These are phyloP conservation scores for Himalopsyche kuldschensis DNA, from an alignment of 2,888 invertebrate genomes.

Conservation along the genomic window DNA sequence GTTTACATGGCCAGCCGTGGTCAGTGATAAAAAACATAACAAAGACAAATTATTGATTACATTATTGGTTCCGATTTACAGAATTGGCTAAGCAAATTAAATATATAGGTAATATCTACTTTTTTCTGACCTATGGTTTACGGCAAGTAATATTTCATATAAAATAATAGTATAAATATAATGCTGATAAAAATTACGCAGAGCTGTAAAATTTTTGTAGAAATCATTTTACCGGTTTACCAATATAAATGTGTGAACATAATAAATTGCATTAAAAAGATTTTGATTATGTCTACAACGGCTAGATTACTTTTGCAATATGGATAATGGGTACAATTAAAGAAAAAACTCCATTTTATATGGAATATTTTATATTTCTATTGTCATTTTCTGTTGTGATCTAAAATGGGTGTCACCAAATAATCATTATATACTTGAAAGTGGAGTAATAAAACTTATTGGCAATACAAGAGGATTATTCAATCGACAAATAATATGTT, in stretches of 20 bases:
- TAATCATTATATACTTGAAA: too few species aligned
- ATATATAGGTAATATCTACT: background rate
- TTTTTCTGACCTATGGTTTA: background rate
- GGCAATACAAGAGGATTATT: background rate
- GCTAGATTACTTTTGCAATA: background rate
- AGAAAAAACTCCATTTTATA: background rate
- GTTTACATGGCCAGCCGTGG: conserved; percentile 15
- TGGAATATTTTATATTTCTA: background rate
- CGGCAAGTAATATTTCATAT: background rate
- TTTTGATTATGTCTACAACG: background rate
- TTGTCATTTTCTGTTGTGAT: background rate
- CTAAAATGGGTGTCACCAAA: too few species aligned
- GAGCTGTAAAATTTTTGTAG: background rate
- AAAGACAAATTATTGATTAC: background rate
- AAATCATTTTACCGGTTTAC: too few species aligned
- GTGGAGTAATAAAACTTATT: background rate
- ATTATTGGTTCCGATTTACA: background rate
- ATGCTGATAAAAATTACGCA: background rate
- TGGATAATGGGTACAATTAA: background rate
- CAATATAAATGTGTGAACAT: too few species aligned
- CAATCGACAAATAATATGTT: background rate
- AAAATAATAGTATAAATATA: background rate
- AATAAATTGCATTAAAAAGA: too few species aligned
- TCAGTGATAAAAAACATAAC: conserved; percentile 1
- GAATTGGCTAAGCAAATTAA: conserved; percentile 1